Evolutionary conservation across 2,113 vertebrate genomes (phyloP).

Genomic region (Brienomyrus longianalis): DNA sequence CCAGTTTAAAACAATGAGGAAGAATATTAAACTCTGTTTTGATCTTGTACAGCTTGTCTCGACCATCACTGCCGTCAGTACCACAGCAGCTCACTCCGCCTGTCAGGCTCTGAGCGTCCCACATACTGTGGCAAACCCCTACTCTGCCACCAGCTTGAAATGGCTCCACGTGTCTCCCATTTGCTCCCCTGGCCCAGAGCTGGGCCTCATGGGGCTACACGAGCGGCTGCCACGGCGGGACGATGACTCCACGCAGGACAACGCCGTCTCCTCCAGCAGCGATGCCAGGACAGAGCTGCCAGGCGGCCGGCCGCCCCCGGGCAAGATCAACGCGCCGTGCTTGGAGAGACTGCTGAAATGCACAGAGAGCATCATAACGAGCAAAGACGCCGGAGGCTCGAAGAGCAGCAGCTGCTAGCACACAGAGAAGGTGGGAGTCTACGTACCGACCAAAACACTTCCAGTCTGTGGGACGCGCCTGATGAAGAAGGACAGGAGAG

Average conservation of each 20-base stretch:
- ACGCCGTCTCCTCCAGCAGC: conserved; percentile 46
- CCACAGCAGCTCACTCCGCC: neutral
- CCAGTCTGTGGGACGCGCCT: neutral
- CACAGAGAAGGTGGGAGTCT: neutral
- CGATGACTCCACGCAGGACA: conserved; percentile 41
- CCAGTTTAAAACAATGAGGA: neutral
- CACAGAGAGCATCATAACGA: conserved; percentile 40
- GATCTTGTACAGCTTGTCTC: neutral
- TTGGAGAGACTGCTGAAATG: conserved; percentile 45
- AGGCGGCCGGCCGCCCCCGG: neutral
- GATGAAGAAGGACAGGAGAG: neutral
- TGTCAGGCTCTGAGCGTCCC: neutral
- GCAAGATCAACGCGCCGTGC: conserved; percentile 43
- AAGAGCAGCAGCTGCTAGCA: neutral
- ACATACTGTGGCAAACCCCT: neutral
- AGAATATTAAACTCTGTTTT: neutral
- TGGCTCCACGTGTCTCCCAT: conserved; percentile 32
- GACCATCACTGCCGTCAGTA: neutral
- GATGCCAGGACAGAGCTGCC: conserved; percentile 1
- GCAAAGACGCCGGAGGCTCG: conserved; percentile 2
- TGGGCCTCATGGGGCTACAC: neutral
- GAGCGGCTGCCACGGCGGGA: neutral
- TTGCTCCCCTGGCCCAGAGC: conserved; percentile 12
- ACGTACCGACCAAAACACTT: neutral
- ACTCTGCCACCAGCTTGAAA: conserved; percentile 28